Evolutionary conservation across 1,140 invertebrate genomes (phyloP).

Genomic region (Contarinia nasturtii): DNA sequence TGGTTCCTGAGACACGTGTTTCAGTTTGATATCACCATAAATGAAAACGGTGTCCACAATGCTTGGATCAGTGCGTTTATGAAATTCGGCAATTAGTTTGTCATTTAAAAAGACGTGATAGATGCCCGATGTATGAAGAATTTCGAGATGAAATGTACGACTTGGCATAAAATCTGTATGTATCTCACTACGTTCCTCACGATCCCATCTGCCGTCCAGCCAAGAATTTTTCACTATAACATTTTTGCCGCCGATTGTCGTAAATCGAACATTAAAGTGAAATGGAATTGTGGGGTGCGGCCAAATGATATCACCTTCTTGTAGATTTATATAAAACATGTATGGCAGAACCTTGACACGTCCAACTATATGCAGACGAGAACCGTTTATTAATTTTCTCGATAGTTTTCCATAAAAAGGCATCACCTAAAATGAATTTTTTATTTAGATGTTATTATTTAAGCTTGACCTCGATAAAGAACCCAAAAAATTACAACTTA

Average conservation of each 20-base stretch:
- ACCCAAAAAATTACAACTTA: too few species aligned
- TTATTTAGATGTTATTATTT: too few species aligned
- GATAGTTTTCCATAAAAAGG: conserved; percentile 17
- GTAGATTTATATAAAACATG: conserved; percentile 48
- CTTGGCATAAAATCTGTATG: conserved; percentile 27
- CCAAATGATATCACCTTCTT: conserved; percentile 36
- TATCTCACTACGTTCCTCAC: conserved; percentile 25
- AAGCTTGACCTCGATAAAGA: too few species aligned
- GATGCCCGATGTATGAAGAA: conserved; percentile 14
- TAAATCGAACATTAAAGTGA: conserved; percentile 44
- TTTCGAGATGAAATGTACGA: conserved; percentile 21
- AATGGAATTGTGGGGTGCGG: conserved; percentile 39
- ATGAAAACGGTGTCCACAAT: conserved; percentile 26
- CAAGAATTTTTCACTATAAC: conserved; percentile 29
- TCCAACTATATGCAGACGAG: conserved; percentile 32
- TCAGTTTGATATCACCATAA: conserved; percentile 25
- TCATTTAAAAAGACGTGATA: conserved; percentile 27
- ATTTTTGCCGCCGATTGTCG: conserved; percentile 16
- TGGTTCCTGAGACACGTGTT: conserved; percentile 14
- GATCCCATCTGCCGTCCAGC: conserved; percentile 24
- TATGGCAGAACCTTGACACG: conserved; percentile 39
- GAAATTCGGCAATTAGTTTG: conserved; percentile 24
- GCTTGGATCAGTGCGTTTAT: conserved; percentile 13
- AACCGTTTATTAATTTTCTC: conserved; percentile 18
- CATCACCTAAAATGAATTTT: neutral